Percentiles rank a stretch among this genome's conserved stretches.
Conservation (phyloP, 2,797 vertebrate genomes). For the Lutjanus argentimaculatus region DNA sequence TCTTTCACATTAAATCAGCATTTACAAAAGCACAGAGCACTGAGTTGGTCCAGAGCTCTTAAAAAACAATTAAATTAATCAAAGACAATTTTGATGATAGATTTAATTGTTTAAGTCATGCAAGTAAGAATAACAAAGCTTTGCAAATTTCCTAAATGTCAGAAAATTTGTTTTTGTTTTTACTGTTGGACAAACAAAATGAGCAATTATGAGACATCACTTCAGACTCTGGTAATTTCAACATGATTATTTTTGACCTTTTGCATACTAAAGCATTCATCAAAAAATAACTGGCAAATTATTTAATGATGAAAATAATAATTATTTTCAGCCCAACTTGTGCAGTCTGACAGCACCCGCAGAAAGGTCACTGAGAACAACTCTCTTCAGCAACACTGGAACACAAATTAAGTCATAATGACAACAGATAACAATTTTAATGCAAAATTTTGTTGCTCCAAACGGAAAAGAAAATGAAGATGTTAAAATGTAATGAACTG, state of each 20-base stretch:
- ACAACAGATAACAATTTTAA: neutral
- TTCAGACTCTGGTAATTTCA: neutral
- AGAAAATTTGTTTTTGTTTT: too few species aligned
- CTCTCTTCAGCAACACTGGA: neutral
- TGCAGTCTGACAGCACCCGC: neutral
- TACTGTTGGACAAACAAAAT: neutral
- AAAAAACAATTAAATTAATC: neutral
- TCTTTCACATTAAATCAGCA: neutral
- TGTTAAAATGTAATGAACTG: neutral
- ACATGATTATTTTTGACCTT: slow-evolving; percentile 5
- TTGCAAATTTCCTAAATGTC: neutral
- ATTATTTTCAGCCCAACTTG: neutral
- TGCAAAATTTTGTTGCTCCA: neutral
- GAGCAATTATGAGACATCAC: slow-evolving; percentile 1
- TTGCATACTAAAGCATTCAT: neutral
- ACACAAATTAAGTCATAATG: neutral
- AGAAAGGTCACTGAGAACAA: neutral
- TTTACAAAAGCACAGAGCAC: neutral
- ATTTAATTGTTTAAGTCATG: neutral
- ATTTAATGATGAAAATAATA: neutral
- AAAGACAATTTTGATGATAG: neutral
- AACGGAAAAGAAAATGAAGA: neutral
- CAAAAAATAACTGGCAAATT: neutral
- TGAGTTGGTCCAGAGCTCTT: neutral
- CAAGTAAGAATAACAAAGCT: neutral